phyloP scores from a whole-genome alignment of 2,113 vertebrate genomes.

The Perca flavescens region DNA sequence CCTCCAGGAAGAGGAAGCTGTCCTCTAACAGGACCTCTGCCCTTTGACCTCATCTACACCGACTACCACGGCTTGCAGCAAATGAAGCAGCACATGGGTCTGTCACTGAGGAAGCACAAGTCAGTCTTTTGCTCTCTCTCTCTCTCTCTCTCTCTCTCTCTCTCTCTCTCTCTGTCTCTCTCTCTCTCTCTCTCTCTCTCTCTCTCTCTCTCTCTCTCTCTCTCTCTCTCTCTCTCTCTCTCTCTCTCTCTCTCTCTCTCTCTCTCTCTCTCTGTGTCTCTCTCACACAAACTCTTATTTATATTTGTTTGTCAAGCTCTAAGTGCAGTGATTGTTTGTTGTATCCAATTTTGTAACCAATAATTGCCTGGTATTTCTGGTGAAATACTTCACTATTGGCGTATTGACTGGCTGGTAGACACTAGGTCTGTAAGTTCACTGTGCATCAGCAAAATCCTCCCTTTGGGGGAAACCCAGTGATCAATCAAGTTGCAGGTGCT shows the following conservation, averaged over 20 bases:
- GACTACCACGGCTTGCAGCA: constrained; percentile 98
- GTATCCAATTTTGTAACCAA: neutral
- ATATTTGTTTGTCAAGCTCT: neutral
- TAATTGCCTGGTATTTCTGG: constrained; percentile 39
- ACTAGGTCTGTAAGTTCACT: neutral
- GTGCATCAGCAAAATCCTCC: constrained; percentile 47
- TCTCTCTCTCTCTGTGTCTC: neutral
- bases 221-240: too few species aligned
- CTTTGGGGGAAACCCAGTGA: constrained; percentile 1
- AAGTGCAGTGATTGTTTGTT: neutral
- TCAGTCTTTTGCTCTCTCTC: constrained; percentile 73
- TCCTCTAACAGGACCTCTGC: constrained; percentile 90
- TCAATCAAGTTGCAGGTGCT: constrained; percentile 37
- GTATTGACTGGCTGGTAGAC: constrained; percentile 37
- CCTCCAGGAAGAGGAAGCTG: constrained; percentile 97
- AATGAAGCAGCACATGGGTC: constrained; percentile 98
- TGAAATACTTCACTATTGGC: constrained; percentile 29
- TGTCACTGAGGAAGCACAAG: constrained; percentile 97
- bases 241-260: neutral
- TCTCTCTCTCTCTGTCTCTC: too few species aligned
- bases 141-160: too few species aligned
- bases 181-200: neutral
- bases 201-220: neutral
- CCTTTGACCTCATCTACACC: constrained; percentile 97
- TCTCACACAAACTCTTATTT: neutral